Conservation (phyloP, 2,113 vertebrate genomes). For the Pteropus alecto region DNA sequence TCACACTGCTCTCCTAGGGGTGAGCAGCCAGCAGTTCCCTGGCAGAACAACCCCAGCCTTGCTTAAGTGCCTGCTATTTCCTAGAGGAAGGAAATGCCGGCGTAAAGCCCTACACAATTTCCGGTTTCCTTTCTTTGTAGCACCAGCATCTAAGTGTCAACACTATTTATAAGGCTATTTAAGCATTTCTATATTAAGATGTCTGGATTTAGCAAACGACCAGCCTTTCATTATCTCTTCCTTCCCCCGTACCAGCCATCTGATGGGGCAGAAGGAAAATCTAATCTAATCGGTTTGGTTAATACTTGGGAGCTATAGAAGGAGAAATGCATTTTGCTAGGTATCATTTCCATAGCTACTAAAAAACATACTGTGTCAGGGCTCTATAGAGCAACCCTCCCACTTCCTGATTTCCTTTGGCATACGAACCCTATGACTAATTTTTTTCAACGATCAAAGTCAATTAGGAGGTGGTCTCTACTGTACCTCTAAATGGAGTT, state of each 20-base stretch:
- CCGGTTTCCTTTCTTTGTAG: neutral
- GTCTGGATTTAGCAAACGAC: neutral
- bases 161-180: neutral
- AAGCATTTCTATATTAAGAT: neutral
- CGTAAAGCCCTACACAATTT: neutral
- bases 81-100: neutral
- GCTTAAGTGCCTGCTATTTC: constrained; percentile 21
- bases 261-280: neutral
- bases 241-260: neutral
- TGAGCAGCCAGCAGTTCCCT: constrained; percentile 40
- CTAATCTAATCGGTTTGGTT: neutral
- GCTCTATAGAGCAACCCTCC: neutral
- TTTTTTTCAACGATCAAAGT: constrained; percentile 74
- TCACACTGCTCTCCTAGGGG: neutral
- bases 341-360: neutral
- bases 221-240: neutral
- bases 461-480: constrained; percentile 78
- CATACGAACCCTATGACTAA: constrained; percentile 16
- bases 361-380: neutral
- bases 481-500: constrained; percentile 77
- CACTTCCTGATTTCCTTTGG: constrained; percentile 53
- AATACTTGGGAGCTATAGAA: neutral
- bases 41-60: neutral
- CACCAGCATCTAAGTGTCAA: neutral
- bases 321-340: neutral